Conservation (phyloP, 2,888 invertebrate species). For the Epsilonema sp. region DNA sequence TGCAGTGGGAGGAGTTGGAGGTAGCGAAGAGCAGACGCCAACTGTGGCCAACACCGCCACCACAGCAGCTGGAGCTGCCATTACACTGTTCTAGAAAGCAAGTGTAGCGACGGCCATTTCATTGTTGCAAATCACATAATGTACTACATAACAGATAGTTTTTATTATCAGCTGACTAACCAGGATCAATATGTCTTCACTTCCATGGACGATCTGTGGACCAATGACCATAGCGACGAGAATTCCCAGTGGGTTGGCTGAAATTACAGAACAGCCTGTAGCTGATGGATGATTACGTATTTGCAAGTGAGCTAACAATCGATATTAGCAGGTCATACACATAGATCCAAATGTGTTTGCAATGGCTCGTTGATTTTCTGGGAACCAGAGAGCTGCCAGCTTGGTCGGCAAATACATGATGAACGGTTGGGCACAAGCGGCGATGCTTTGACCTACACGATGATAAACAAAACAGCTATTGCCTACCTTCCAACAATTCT, state of each 20-base stretch:
- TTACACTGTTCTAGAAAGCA: constrained; percentile 16
- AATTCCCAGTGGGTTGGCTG: constrained; percentile 36
- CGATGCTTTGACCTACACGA: constrained; percentile 29
- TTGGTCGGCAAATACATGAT: constrained; percentile 37
- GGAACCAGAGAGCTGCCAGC: constrained; percentile 36
- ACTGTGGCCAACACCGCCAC: constrained; percentile 26
- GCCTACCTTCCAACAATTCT: too few species aligned
- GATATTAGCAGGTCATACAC: too few species aligned
- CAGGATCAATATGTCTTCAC: too few species aligned
- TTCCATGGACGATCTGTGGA: constrained; percentile 18
- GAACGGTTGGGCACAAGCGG: constrained; percentile 36
- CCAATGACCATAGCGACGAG: constrained; percentile 33
- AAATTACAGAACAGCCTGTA: constrained; percentile 10
- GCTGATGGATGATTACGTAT: neutral
- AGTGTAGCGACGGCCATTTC: too few species aligned
- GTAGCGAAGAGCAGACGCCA: constrained; percentile 29
- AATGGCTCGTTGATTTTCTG: constrained; percentile 31
- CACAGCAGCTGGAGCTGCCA: constrained; percentile 22
- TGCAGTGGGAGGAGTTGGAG: constrained; percentile 33
- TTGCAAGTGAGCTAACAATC: too few species aligned
- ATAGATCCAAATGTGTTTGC: constrained; percentile 35
- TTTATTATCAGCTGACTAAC: too few species aligned
- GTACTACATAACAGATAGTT: too few species aligned
- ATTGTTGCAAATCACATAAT: too few species aligned
- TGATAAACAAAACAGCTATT: too few species aligned